Percentiles rank a stretch among this genome's conserved stretches.
phyloP scores from a whole-genome alignment of 2,797 vertebrate species.

The Kryptopterus vitreolus region DNA sequence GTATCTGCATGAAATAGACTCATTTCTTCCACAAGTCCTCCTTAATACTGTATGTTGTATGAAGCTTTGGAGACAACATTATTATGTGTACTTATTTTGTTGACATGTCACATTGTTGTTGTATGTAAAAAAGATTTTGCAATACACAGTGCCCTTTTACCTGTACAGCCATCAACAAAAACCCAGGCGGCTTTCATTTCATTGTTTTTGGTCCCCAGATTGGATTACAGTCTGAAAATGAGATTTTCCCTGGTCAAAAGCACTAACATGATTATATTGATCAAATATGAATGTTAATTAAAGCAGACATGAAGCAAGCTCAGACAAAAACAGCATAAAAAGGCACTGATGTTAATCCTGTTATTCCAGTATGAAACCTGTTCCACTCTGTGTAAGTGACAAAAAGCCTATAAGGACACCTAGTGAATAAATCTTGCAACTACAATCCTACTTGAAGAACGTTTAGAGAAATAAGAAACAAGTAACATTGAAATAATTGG shows the following conservation, averaged over 20 bases:
- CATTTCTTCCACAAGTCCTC: background rate
- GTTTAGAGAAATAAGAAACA: background rate
- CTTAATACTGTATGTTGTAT: background rate
- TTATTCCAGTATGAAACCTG: constrained; percentile 17
- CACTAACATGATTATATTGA: constrained; percentile 26
- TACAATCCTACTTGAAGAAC: background rate
- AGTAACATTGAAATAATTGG: too few species aligned
- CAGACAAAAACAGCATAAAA: constrained; percentile 36
- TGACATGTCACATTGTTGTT: constrained; percentile 24
- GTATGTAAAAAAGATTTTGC: constrained; percentile 29
- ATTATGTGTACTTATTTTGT: constrained; percentile 12
- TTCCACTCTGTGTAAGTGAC: constrained; percentile 13
- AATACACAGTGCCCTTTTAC: constrained; percentile 14
- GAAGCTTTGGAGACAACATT: background rate
- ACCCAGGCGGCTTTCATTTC: background rate
- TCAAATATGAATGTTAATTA: constrained; percentile 47
- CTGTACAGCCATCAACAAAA: constrained; percentile 9
- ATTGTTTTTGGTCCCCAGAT: constrained; percentile 11
- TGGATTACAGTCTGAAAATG: constrained; percentile 40
- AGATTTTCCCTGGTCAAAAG: constrained; percentile 4
- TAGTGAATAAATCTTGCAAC: constrained; percentile 48
- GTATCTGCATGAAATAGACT: background rate
- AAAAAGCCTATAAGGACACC: constrained; percentile 62
- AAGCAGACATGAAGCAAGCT: constrained; percentile 38
- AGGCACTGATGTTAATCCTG: constrained; percentile 39